phyloP scores from a whole-genome alignment of 2,888 invertebrate species.

The Drosophila koepferae region DNA sequence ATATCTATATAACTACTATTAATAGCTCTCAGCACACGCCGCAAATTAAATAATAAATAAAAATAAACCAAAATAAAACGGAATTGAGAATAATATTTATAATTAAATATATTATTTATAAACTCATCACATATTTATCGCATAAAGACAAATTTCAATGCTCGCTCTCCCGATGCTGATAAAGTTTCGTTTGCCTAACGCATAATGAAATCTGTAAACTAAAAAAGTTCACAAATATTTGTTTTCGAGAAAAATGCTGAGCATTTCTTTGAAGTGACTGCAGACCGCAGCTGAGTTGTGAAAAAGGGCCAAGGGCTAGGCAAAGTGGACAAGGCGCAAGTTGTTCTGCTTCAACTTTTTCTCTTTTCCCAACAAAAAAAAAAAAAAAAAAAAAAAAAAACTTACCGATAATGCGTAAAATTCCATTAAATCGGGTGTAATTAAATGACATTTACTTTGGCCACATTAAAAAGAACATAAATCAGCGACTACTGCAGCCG shows the following conservation, averaged over 20 bases:
- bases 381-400: constrained; percentile 51
- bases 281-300: constrained; percentile 47
- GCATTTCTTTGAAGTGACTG: constrained; percentile 63
- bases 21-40: not conserved
- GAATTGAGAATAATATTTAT: not conserved
- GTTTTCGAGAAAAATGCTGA: constrained; percentile 43
- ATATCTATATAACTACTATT: not conserved
- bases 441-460: constrained; percentile 85
- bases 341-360: not conserved
- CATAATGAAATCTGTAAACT: constrained; percentile 22
- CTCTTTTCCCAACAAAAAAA: not conserved
- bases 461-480: constrained; percentile 84
- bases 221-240: constrained; percentile 34
- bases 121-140: not conserved
- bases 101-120: constrained; percentile 2
- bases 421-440: constrained; percentile 84
- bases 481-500: constrained; percentile 75
- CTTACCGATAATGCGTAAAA: constrained; percentile 83
- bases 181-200: constrained; percentile 13
- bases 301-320: constrained; percentile 53
- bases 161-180: not conserved
- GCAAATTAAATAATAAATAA: not conserved
- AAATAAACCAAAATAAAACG: not conserved
- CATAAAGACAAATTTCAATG: not conserved
- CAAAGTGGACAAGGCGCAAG: constrained; percentile 10